phyloP scores from a whole-genome alignment of 2,888 invertebrate species.

The Heteropelma amictum region DNA sequence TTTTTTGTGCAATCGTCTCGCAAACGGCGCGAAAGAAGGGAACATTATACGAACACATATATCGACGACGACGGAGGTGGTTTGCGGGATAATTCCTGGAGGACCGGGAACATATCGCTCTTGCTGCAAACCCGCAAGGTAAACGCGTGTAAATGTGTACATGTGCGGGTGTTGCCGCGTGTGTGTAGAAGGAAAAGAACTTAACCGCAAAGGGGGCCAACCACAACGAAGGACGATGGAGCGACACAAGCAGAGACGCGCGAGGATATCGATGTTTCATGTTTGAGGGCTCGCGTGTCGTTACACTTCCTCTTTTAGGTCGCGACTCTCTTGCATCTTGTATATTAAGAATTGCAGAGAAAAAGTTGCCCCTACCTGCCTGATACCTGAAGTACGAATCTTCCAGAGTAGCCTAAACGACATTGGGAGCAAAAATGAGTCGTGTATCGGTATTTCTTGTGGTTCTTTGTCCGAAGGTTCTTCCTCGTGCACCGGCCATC shows the following conservation, averaged over 20 bases:
- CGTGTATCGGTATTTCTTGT: constrained; percentile 75
- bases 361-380: too few species aligned
- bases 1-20: not conserved
- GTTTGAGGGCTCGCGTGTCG: constrained; percentile 65
- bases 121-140: constrained; percentile 7
- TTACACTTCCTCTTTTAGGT: constrained; percentile 37
- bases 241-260: constrained; percentile 46
- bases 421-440: constrained; percentile 55
- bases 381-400: too few species aligned
- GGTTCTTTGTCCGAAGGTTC: constrained; percentile 74
- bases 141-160: not conserved
- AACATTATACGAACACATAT: not conserved
- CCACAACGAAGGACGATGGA: constrained; percentile 42
- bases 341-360: not conserved
- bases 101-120: constrained; percentile 15
- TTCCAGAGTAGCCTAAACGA: constrained; percentile 66
- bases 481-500: constrained; percentile 65
- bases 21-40: not conserved
- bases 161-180: not conserved
- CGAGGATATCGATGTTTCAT: constrained; percentile 65
- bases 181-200: constrained; percentile 57
- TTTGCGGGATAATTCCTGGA: constrained; percentile 38
- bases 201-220: constrained; percentile 64
- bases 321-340: constrained; percentile 22
- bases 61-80: not conserved